Evolutionary conservation across 2,888 invertebrate species (phyloP), one percentile per base, ranked within the genome.

Genomic region (Zygogramma bicolorata): DNA sequence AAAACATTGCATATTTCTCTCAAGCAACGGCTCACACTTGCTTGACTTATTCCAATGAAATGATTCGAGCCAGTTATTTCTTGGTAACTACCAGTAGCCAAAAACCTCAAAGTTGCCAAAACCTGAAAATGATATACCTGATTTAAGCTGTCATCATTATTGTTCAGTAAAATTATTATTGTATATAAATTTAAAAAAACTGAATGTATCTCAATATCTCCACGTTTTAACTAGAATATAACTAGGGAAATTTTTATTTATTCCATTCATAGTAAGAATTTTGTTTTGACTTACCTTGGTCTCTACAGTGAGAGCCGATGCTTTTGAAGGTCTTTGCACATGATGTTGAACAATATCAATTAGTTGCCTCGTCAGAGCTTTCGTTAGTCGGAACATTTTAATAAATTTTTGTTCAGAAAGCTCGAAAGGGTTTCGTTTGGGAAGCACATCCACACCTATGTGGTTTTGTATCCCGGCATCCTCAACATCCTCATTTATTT

Each of bases 1-100:
- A 77, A 65, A 2, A 69, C 74, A 38, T 18, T n/a, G 8, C 49
- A 49, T 10, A 75, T 68, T 66, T 77, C 74, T 60, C 40, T 70
- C 20, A 75, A 20, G 38, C 61, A 65, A 10, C 71, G 31, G 20
- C 70, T 70, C 10, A 74, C 72, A 58, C 46, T 57, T 4, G 68
- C 18, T 53, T 75, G 75, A n/a, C 63, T 65, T 40, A 77, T 57
- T n/a, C 46, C 65, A 18, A 65, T 70, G 46, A 46, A 75, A 34
- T 57, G 31, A 57, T 72, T 77, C 20, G 38, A 65, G n/a, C 71
- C 70, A 25, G 65, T 63, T 46, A 49, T 62, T 59, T 59, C n/a
- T n/a, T n/a, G n/a, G n/a, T n/a, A n/a, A n/a, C n/a, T n/a, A n/a
- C n/a, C n/a, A n/a, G n/a, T n/a, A n/a, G n/a, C n/a, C n/a, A n/a